Percentiles rank a stretch among this genome's conserved stretches.
These are phyloP conservation scores for Centruroides vittatus DNA, from an alignment of 1,140 invertebrate species.

Conservation along the genomic window DNA sequence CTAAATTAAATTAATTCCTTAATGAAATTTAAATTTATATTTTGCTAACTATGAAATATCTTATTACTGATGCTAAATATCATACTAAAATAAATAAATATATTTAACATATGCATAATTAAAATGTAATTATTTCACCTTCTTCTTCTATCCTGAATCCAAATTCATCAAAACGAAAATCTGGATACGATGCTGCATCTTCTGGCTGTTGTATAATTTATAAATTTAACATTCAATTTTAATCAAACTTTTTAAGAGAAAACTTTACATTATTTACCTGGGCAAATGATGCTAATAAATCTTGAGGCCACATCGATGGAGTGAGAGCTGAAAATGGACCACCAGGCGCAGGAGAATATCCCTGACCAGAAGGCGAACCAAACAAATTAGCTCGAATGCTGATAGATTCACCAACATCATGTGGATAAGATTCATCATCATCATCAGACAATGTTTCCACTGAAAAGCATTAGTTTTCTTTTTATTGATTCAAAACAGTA, in stretches of 20 bases:
- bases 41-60: too few relatives aligned
- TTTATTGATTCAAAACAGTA: too few relatives aligned
- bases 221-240: background rate
- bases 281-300: slow-evolving; percentile 66
- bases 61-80: too few relatives aligned
- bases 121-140: slow-evolving; percentile 7
- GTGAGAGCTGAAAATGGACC: slow-evolving; percentile 69
- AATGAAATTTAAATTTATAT: too few relatives aligned
- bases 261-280: slow-evolving; percentile 21
- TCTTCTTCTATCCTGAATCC: slow-evolving; percentile 94
- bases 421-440: slow-evolving; percentile 47
- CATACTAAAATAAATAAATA: too few relatives aligned
- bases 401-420: slow-evolving; percentile 28
- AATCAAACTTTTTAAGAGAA: background rate
- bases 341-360: slow-evolving; percentile 25
- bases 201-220: slow-evolving; percentile 24
- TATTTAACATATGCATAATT: background rate
- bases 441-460: slow-evolving; percentile 58
- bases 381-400: slow-evolving; percentile 35
- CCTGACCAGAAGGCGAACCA: slow-evolving; percentile 19
- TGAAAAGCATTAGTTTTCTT: slow-evolving; percentile 23
- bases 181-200: slow-evolving; percentile 32
- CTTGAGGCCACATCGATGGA: slow-evolving; percentile 92
- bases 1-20: too few relatives aligned
- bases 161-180: slow-evolving; percentile 87